Conservation (phyloP, 92 coral and sea anemone genomes). For the Bergia puertoricense region DNA sequence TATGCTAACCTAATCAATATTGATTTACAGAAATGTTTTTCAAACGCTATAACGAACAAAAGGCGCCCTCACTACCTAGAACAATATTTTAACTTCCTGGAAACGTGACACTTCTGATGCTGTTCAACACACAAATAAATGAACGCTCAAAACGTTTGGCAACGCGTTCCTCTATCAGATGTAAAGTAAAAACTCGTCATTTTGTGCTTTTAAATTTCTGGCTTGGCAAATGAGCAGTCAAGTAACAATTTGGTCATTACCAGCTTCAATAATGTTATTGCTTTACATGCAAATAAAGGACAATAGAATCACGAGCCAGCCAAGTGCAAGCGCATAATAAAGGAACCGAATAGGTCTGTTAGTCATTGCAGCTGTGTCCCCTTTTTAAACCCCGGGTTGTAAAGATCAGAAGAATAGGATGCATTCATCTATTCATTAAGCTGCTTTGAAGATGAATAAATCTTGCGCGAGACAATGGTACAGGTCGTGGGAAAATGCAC, state of each 20-base stretch:
- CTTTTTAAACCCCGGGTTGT: conserved; percentile 41
- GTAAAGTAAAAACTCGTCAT: too few relatives aligned
- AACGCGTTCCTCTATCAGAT: background rate
- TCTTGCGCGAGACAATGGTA: conserved; percentile 23
- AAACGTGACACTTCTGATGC: background rate
- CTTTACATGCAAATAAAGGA: background rate
- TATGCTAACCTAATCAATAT: conserved; percentile 39
- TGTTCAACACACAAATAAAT: background rate
- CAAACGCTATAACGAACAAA: conserved; percentile 33
- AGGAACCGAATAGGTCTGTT: background rate
- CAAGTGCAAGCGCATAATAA: conserved; percentile 14
- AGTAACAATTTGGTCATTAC: background rate
- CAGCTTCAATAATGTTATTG: background rate
- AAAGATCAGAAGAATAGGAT: conserved; percentile 7
- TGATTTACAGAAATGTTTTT: conserved; percentile 28
- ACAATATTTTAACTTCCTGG: background rate
- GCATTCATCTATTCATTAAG: conserved; percentile 30
- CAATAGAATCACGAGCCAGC: conserved; percentile 32
- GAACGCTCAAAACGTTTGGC: background rate
- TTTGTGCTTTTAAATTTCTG: conserved; percentile 10
- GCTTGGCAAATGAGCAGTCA: conserved; percentile 40
- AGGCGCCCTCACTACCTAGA: background rate
- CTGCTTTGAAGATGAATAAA: conserved; percentile 31
- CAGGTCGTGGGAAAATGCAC: conserved; percentile 45
- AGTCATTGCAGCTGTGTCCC: conserved; percentile 30